phyloP scores from a whole-genome alignment of 1,140 invertebrate species.

The Oryctes rhinoceros region DNA sequence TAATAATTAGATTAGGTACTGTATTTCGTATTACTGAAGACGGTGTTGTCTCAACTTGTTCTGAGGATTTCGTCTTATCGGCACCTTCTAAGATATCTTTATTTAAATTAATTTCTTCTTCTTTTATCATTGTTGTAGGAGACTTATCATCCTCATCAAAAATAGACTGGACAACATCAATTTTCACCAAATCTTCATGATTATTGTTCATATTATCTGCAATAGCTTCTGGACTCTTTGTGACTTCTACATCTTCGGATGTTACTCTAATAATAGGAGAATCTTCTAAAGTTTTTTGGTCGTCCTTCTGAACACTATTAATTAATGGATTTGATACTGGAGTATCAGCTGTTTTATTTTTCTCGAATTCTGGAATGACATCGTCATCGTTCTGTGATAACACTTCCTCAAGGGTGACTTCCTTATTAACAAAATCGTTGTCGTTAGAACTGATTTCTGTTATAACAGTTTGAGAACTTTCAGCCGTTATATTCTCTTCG shows the following conservation, averaged over 20 bases:
- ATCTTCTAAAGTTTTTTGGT: not conserved
- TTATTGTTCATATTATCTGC: not conserved
- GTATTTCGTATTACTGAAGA: not conserved
- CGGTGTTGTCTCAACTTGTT: slow-evolving; percentile 19
- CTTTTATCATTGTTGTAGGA: slow-evolving; percentile 27
- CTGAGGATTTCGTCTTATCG: not conserved
- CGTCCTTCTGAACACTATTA: not conserved
- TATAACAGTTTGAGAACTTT: slow-evolving; percentile 1
- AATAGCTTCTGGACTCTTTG: not conserved
- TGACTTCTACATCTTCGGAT: not conserved
- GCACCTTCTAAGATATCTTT: not conserved
- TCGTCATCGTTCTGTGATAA: not conserved
- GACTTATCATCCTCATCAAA: not conserved
- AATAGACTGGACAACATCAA: not conserved
- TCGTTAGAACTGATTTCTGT: not conserved
- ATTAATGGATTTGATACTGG: too few species aligned
- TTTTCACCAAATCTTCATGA: not conserved
- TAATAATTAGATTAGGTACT: not conserved
- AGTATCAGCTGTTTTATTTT: not conserved
- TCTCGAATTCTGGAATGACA: not conserved
- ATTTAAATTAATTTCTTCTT: not conserved
- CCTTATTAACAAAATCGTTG: not conserved
- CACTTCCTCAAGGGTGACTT: not conserved
- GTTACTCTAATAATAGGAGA: not conserved
- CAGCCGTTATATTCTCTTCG: slow-evolving; percentile 11